Evolutionary conservation across 2,888 invertebrate species (phyloP).

Genomic region (Lottia gigantea): DNA sequence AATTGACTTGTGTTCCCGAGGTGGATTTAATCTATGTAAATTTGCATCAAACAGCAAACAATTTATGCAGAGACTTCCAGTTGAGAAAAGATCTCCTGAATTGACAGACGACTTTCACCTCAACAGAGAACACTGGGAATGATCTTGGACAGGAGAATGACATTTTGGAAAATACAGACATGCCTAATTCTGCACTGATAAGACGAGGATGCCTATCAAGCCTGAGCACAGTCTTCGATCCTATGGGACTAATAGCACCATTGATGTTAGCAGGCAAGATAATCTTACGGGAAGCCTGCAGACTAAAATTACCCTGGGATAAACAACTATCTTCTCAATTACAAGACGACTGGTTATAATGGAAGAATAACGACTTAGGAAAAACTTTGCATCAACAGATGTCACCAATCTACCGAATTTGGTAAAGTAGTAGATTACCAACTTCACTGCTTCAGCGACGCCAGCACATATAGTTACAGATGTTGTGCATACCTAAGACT

Average conservation of each 20-base stretch:
- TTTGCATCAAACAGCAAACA: not conserved
- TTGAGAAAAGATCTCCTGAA: not conserved
- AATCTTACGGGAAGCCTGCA: not conserved
- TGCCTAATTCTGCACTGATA: not conserved
- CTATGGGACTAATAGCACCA: conserved; percentile 13
- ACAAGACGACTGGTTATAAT: conserved; percentile 7
- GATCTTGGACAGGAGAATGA: not conserved
- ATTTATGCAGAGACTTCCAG: not conserved
- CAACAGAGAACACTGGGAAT: conserved; percentile 7
- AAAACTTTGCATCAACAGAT: conserved; percentile 6
- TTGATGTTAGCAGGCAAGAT: not conserved
- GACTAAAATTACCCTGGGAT: not conserved
- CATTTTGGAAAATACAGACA: not conserved
- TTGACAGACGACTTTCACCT: not conserved
- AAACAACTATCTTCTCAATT: not conserved
- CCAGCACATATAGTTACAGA: not conserved
- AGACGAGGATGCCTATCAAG: conserved; percentile 1
- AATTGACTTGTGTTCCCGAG: not conserved
- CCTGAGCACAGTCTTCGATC: conserved; percentile 12
- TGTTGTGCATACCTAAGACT: not conserved
- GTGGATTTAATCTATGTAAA: not conserved
- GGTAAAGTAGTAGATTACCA: not conserved
- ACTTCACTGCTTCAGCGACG: not conserved
- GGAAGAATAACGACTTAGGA: not conserved
- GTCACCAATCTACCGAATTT: conserved; percentile 4